phyloP scores from a whole-genome alignment of 2,797 vertebrate species.

The Melopsittacus undulatus region DNA sequence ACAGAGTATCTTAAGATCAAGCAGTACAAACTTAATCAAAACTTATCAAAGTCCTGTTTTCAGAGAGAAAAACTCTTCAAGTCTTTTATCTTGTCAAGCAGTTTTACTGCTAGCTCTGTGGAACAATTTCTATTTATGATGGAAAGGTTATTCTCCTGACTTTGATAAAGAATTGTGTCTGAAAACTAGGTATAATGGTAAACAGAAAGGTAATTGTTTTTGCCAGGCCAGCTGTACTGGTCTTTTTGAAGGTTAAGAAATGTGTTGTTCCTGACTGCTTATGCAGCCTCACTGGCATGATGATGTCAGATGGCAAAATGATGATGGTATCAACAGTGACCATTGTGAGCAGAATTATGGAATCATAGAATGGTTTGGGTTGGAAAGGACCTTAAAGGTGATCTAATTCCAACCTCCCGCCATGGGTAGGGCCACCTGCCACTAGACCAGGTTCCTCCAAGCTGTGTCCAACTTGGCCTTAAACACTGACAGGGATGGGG shows the following conservation, averaged over 20 bases:
- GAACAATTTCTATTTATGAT: neutral
- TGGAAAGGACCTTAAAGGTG: neutral
- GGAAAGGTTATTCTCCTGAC: neutral
- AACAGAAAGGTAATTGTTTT: neutral
- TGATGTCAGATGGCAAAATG: neutral
- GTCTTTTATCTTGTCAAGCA: neutral
- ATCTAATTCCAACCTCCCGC: neutral
- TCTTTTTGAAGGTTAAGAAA: neutral
- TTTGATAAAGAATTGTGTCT: neutral
- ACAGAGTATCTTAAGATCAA: neutral
- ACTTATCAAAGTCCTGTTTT: neutral
- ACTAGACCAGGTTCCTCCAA: neutral
- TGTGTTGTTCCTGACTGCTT: neutral
- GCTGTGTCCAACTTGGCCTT: neutral
- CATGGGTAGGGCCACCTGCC: neutral
- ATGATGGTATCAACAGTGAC: neutral
- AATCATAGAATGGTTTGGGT: neutral
- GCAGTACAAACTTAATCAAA: neutral
- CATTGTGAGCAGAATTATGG: neutral
- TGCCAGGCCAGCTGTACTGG: neutral
- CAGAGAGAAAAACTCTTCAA: neutral
- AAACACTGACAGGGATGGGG: neutral
- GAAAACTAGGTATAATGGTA: neutral
- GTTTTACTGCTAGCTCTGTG: neutral
- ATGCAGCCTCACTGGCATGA: fast-evolving